Conservation (phyloP, 2,113 vertebrate species). For the Aldabrachelys gigantea region DNA sequence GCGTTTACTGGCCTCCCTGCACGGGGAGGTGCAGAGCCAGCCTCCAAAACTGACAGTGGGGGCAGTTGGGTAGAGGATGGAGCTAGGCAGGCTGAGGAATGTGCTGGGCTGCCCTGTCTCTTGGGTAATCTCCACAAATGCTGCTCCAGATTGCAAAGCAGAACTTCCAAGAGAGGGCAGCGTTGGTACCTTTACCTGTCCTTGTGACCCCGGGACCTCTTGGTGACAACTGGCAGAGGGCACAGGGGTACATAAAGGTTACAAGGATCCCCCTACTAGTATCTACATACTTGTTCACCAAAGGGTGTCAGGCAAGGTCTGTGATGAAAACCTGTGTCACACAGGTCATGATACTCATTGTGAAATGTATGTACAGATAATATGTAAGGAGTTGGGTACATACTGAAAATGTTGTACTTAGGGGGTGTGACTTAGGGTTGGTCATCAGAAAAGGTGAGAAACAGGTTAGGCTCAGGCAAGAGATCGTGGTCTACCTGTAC, state of each 20-base stretch:
- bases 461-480: neutral
- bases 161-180: neutral
- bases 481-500: neutral
- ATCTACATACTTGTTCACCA: neutral
- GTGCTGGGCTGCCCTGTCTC: neutral
- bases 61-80: neutral
- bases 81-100: neutral
- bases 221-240: neutral
- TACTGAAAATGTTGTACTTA: neutral
- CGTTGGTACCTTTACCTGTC: neutral
- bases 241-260: neutral
- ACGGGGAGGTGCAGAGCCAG: neutral
- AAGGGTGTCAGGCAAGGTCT: neutral
- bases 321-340: neutral
- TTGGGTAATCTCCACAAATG: neutral
- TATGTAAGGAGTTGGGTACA: neutral
- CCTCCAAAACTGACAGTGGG: neutral
- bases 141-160: neutral
- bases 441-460: neutral
- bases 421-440: neutral
- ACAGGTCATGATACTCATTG: neutral
- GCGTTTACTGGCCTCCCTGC: rapidly evolving
- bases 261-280: neutral
- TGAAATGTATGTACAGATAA: neutral
- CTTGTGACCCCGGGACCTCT: neutral